Percentiles rank a stretch among this genome's conserved stretches.
phyloP scores from a whole-genome alignment of 1,140 invertebrate genomes.

The Zaprionus ghesquierei region DNA sequence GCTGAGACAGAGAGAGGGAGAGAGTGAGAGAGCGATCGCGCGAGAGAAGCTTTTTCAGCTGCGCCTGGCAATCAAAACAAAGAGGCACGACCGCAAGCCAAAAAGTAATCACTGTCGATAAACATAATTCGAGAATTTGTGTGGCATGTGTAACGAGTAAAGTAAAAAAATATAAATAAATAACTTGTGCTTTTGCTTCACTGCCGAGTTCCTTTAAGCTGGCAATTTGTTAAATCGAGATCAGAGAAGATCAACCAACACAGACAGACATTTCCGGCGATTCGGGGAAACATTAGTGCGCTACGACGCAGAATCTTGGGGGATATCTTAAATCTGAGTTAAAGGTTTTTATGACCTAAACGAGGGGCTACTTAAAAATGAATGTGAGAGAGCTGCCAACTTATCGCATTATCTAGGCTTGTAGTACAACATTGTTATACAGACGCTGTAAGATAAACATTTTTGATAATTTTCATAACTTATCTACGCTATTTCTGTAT shows the following conservation, averaged over 20 bases:
- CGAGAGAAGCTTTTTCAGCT: slow-evolving; percentile 31
- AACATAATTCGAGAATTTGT: slow-evolving; percentile 55
- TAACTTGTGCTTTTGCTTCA: slow-evolving; percentile 22
- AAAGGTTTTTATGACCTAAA: neutral
- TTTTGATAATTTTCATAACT: neutral
- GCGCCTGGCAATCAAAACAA: slow-evolving; percentile 47
- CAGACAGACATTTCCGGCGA: slow-evolving; percentile 33
- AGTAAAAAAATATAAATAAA: neutral
- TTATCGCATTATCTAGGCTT: neutral
- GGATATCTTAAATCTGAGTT: neutral
- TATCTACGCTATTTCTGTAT: neutral
- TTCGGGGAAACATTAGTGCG: neutral
- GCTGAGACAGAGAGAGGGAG: neutral
- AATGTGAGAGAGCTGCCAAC: neutral
- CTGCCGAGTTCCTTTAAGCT: slow-evolving; percentile 4
- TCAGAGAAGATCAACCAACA: slow-evolving; percentile 17
- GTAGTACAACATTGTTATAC: neutral
- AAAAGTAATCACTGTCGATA: slow-evolving; percentile 68
- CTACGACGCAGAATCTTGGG: neutral
- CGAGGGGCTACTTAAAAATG: neutral
- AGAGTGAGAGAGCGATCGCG: neutral
- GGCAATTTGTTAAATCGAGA: slow-evolving; percentile 26
- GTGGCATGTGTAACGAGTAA: neutral
- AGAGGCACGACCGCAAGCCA: slow-evolving; percentile 8
- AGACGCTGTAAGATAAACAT: neutral